A percentile compares a stretch with the other conserved stretches of the same genome.
Conservation (phyloP, 2,797 vertebrate species). For the Rhynchonycteris naso region DNA sequence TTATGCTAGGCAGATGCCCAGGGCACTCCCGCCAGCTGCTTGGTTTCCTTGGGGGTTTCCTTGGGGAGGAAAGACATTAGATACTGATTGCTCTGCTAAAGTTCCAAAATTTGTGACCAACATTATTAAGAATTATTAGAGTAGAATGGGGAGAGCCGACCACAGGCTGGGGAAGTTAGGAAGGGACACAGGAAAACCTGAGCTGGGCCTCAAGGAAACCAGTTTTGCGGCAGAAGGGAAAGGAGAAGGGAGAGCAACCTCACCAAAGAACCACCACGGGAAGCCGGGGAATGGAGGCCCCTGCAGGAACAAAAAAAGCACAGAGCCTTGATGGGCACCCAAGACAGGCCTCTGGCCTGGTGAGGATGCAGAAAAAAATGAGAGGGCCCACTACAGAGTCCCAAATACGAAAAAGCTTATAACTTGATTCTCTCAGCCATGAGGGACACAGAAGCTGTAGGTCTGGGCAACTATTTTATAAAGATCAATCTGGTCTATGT, state of each 20-base stretch:
- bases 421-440: not conserved
- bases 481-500: not conserved
- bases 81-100: not conserved
- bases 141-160: not conserved
- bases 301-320: not conserved
- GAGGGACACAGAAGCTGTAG: not conserved
- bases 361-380: not conserved
- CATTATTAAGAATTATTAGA: not conserved
- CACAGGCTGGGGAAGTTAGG: not conserved
- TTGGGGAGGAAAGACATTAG: not conserved
- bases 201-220: not conserved
- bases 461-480: not conserved
- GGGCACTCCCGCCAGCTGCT: not conserved
- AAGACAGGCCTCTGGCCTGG: not conserved
- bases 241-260: not conserved
- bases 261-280: not conserved
- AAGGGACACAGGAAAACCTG: not conserved
- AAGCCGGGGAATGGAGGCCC: not conserved
- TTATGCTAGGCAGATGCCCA: not conserved
- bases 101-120: not conserved
- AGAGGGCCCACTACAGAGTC: not conserved
- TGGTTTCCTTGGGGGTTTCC: not conserved
- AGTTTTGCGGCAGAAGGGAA: not conserved
- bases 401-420: not conserved
- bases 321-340: not conserved